Evolutionary conservation across 2,888 invertebrate genomes (phyloP).

Genomic region (Corbicula japonica): DNA sequence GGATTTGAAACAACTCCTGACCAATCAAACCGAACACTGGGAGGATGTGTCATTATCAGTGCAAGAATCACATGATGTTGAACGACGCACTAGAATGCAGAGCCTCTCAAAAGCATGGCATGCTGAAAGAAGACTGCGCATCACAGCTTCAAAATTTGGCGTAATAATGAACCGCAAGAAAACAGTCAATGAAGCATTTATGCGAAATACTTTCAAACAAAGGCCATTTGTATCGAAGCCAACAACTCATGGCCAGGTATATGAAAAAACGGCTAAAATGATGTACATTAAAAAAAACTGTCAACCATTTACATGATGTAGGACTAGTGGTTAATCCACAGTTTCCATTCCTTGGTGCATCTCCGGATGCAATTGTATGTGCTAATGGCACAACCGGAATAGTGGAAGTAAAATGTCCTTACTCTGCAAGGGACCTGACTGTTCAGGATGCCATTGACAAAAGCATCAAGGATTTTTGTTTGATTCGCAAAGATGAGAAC

Average conservation of each 20-base stretch:
- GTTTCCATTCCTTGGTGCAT: slow-evolving; percentile 35
- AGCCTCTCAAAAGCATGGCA: slow-evolving; percentile 26
- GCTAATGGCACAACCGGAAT: slow-evolving; percentile 35
- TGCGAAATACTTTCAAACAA: not conserved
- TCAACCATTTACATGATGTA: slow-evolving; percentile 46
- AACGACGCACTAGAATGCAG: slow-evolving; percentile 35
- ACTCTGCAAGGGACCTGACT: slow-evolving; percentile 43
- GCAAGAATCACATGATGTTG: slow-evolving; percentile 1
- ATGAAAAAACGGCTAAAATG: slow-evolving; percentile 30
- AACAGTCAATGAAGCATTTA: not conserved
- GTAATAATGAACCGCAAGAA: slow-evolving; percentile 9
- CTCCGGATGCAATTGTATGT: slow-evolving; percentile 54
- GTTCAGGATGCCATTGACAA: slow-evolving; percentile 33
- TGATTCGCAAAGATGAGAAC: not conserved
- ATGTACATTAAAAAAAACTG: slow-evolving; percentile 30
- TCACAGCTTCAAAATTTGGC: slow-evolving; percentile 49
- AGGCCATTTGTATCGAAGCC: slow-evolving; percentile 31
- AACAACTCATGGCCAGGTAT: slow-evolving; percentile 31
- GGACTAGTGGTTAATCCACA: slow-evolving; percentile 51
- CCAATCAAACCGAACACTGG: not conserved
- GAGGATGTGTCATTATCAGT: not conserved
- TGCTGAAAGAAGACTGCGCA: slow-evolving; percentile 9
- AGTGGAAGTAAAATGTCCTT: slow-evolving; percentile 57
- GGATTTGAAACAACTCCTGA: no score
- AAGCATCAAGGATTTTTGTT: slow-evolving; percentile 1